These are phyloP conservation scores for Phylloscopus trochilus DNA, from an alignment of 2,113 vertebrate genomes.

Conservation along the genomic window DNA sequence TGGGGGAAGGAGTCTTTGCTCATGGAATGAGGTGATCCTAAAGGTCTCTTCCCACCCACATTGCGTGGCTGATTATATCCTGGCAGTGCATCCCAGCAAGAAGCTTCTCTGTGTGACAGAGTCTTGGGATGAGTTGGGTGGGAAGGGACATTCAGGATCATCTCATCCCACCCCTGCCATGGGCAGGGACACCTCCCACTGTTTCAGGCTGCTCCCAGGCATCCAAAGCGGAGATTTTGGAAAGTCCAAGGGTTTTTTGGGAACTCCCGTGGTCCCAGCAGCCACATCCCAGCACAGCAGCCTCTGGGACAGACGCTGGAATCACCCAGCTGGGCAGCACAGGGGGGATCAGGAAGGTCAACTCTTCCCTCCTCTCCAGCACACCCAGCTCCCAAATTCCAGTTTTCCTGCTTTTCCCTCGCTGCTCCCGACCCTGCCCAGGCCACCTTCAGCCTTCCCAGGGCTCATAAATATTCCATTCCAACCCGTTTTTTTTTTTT, in stretches of 20 bases:
- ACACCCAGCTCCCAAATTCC: background rate
- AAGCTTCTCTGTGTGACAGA: background rate
- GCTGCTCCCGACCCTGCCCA: background rate
- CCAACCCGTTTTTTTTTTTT: background rate
- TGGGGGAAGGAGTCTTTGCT: background rate
- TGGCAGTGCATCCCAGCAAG: no score
- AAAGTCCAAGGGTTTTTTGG: background rate
- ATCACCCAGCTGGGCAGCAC: background rate
- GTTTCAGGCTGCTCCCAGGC: background rate
- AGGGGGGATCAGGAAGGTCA: accelerated
- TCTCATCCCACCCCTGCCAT: background rate
- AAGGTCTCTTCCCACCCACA: background rate
- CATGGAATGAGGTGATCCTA: accelerated
- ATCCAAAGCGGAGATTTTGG: accelerated
- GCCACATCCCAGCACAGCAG: accelerated
- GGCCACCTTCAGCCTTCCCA: background rate
- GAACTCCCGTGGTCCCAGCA: accelerated
- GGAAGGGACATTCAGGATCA: background rate
- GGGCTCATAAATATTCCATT: background rate
- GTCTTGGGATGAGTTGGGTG: background rate
- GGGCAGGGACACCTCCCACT: background rate
- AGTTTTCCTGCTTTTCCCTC: background rate
- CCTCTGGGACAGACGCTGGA: accelerated
- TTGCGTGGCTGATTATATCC: background rate
- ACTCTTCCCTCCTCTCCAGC: background rate